phyloP scores from a whole-genome alignment of 1,140 invertebrate species.

The Bathynomus jamesi region DNA sequence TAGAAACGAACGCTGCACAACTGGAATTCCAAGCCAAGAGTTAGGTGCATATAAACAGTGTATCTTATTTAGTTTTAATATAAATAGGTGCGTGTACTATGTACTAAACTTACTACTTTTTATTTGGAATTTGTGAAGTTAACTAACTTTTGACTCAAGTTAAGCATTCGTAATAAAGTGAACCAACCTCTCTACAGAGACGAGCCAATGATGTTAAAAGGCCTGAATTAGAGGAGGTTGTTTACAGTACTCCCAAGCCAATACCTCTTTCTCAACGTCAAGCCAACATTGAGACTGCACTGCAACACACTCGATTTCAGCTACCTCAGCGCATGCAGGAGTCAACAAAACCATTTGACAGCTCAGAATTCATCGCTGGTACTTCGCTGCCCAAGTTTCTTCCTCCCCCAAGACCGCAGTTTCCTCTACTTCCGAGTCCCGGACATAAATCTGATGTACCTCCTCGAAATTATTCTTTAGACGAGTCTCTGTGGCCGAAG shows the following conservation, averaged over 20 bases:
- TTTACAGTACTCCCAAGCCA: background rate
- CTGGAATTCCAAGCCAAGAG: too few relatives aligned
- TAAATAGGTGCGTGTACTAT: too few relatives aligned
- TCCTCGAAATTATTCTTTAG: background rate
- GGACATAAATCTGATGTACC: background rate
- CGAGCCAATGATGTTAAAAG: background rate
- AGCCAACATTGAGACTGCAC: background rate
- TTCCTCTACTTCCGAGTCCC: background rate
- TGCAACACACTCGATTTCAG: background rate
- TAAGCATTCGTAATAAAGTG: too few relatives aligned
- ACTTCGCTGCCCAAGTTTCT: background rate
- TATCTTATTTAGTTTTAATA: too few relatives aligned
- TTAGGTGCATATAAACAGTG: too few relatives aligned
- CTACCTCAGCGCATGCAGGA: background rate
- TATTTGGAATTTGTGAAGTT: too few relatives aligned
- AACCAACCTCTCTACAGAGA: too few relatives aligned
- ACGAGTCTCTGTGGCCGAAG: background rate
- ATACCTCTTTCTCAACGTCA: background rate
- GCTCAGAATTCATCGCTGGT: background rate
- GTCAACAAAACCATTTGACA: background rate
- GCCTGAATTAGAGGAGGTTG: background rate
- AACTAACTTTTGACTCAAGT: too few relatives aligned
- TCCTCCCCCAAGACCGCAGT: background rate
- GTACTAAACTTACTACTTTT: too few relatives aligned
- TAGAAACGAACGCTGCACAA: too few relatives aligned